phyloP scores from a whole-genome alignment of 92 coral and sea anemone genomes.

The Parazoanthus darwini region DNA sequence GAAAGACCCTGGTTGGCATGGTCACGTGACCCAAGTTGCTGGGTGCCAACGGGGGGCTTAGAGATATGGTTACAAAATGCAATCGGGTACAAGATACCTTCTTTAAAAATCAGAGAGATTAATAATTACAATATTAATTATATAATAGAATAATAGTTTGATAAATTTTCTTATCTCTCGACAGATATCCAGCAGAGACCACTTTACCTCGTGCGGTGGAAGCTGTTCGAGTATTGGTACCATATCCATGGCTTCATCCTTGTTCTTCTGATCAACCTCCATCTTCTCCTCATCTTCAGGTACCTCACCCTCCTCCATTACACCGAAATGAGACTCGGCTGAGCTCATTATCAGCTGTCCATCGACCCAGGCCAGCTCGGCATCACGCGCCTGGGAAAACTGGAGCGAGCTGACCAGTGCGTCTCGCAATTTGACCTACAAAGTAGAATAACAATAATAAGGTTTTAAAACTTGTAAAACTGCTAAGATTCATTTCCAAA shows the following conservation, averaged over 20 bases:
- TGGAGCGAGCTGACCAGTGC: slow-evolving; percentile 96
- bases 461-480: no score
- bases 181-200: not conserved
- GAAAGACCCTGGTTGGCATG: no score
- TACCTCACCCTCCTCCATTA: slow-evolving; percentile 65
- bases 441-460: not conserved
- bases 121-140: no score
- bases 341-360: slow-evolving; percentile 90
- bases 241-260: slow-evolving; percentile 77
- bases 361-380: slow-evolving; percentile 98
- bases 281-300: slow-evolving; percentile 79
- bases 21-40: no score
- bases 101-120: no score
- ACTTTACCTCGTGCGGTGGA: slow-evolving; percentile 64
- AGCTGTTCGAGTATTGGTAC: slow-evolving; percentile 87
- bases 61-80: no score
- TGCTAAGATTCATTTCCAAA: no score
- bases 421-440: slow-evolving; percentile 94
- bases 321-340: slow-evolving; percentile 66
- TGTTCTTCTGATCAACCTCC: slow-evolving; percentile 70
- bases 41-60: no score
- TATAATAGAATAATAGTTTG: no score
- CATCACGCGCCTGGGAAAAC: slow-evolving; percentile 98
- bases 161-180: no score
- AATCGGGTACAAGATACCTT: no score